Base-by-base conservation (phyloP, 1,140 invertebrate genomes). In the Helicorthomorpha holstii region DNA sequence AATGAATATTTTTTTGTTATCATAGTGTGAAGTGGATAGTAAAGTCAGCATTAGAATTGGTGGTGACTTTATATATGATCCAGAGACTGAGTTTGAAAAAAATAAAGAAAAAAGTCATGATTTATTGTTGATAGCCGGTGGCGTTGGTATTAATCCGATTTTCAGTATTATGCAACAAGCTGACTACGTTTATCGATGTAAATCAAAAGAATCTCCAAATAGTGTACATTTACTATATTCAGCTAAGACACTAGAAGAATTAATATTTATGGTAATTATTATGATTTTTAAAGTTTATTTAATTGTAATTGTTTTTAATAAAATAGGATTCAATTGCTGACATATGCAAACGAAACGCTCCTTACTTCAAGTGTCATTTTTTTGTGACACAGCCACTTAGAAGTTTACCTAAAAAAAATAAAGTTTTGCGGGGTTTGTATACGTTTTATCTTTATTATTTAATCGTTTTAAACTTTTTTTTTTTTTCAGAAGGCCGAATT, bases 121-220 rank as follows among this genome's bases (percentile, higher is more conserved):
- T 47, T 49, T 69, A 19, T 43, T 70, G n/a, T 56, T 69, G n/a
- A 55, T 70, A 45, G 68, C 65, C 19, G 68, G 68, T 22, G 68
- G 68, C 4, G 64, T 70, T 41, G 68, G 68, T 19, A 67, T 70
- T 26, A 70, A 70, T 54, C 68, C 68, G 19, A 46, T 69, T 4
- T 57, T 56, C 16, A 66, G 66, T 46, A 70, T 70, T 34, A 25
- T 67, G 1, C 53, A 57, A 41, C 62, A 68, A 54, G 58, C 63
- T 42, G 52, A 56, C 16, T 56, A 64, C 47, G 16, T 64, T 10
- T 21, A 51, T n/a, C 22, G 56, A 21, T 27, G 22, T 27, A 24
- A 23, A n/a, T 34, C 4, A 25, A 21, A 52, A 21, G 41, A 41
- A 27, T 3, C 41, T 19, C 29, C 29, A 16, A 41, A 50, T 7